Base-by-base conservation (phyloP, 2,888 invertebrate species). In the Digitonthophagus gazella region DNA sequence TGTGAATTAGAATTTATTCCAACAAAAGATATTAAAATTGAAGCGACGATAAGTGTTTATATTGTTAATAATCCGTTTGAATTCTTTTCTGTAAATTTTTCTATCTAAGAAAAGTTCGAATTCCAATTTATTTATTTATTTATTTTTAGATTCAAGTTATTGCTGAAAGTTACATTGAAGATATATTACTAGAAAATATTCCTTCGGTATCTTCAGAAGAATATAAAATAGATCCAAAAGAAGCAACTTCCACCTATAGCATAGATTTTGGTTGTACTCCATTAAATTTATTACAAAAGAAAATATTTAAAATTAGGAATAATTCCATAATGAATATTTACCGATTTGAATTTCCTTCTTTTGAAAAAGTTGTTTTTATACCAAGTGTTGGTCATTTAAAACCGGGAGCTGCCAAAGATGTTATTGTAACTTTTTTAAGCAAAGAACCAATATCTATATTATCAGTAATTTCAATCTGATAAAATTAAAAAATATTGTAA, bases 1-100 rank as follows among this genome's bases (percentile, higher is more conserved):
- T 61, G 61, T 18, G 19, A 19, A 44, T 72, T 84, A 1, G 72
- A 74, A 22, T 85, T 82, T 72, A 71, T 72, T 15, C 82, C 85
- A 1, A 72, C 54, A 1, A 72, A 74, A 44, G 73, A 78, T 57
- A 78, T 78, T 2, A 74, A 69, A 4, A 73, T 75, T 44, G 68
- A 74, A 0, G 77, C 77, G 6, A 71, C 74, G 3, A 61, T 61
- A n/a, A 16, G 20, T 8, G 20, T 88, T 18, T 81, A 83, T 54
- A 83, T 86, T 2, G 78, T 83, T 8, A 84, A 86, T 74, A 89
- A 89, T 80, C 87, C 87, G 58, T 87, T 85, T 74, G 88, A 88
- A 73, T 83, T 84, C 69, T 78, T 83, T n/a, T 80, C 80, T 22
- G 81, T 81, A 76, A 74, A 65, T 75, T 15, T 8, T 14, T n/a